Evolutionary conservation across 2,888 invertebrate species (phyloP), one percentile per base, ranked within the genome.

Genomic region (Chironomus tentans): DNA sequence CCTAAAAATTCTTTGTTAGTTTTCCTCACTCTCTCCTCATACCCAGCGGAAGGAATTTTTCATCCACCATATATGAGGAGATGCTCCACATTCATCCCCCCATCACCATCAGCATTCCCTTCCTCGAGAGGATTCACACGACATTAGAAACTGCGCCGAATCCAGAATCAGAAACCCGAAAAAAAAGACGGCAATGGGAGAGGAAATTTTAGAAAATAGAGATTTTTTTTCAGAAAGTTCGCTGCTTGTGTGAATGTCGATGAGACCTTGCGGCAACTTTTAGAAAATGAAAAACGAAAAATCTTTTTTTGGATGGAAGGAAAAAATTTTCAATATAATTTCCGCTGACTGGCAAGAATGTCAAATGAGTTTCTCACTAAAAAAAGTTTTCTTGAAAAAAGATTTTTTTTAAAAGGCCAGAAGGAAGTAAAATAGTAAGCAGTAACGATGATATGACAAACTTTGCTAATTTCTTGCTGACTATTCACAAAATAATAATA

Each of bases 291-390:
- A 38, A 38, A 10, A 38, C 7, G n/a, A n/a, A 28, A 68, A 28
- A 24, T 38, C 3, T 5, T 68, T 68, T 68, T 38, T 38, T 38
- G 38, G 38, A 38, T 38, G 10, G 12, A 22, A 24, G 65, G n/a
- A n/a, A n/a, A 24, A 65, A 21, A 65, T 21, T 65, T 65, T 24
- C 65, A 65, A 65, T 65, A 65, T 65, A 72, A 72, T 72, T 72
- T 62, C 72, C 72, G 72, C 72, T 72, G 72, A 72, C 72, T 72
- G 62, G 62, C 61, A 62, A 72, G 72, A 72, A 72, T 72, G 72
- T 72, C 72, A 72, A 72, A 72, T 72, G 38, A 72, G 72, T 12
- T n/a, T 71, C 22, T 3, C 70, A 10, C 70, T 38, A 38, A 38
- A 28, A 5, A 28, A 28, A 38, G 10, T 1, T 38, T 38, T 38